phyloP scores from a whole-genome alignment of 1,140 invertebrate genomes.

The Mactra quadrangularis region DNA sequence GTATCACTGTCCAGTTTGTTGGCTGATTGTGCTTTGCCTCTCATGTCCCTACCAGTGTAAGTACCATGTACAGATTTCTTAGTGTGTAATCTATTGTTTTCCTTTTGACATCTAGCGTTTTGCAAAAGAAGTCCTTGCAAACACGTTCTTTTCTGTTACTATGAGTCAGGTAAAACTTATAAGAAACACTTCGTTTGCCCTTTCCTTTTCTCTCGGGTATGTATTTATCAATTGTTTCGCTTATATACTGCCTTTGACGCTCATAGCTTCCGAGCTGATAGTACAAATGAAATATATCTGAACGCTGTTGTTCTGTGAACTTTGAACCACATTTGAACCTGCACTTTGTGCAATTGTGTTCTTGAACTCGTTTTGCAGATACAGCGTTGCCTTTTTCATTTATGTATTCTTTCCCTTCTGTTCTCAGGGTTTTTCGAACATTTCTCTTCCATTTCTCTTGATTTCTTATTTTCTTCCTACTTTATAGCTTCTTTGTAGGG shows the following conservation, averaged over 20 bases:
- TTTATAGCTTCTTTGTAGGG: slow-evolving; percentile 11
- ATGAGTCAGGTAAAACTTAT: neutral
- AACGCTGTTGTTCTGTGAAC: neutral
- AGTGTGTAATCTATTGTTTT: slow-evolving; percentile 5
- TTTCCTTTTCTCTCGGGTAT: neutral
- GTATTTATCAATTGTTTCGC: neutral
- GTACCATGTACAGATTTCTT: neutral
- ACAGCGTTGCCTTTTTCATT: neutral
- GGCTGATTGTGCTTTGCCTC: neutral
- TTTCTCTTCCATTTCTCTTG: slow-evolving; percentile 8
- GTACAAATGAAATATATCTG: slow-evolving; percentile 28
- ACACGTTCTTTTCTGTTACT: neutral
- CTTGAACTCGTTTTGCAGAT: neutral
- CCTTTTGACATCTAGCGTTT: slow-evolving; percentile 7
- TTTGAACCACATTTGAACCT: slow-evolving; percentile 23
- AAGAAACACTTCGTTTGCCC: neutral
- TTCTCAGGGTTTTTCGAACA: slow-evolving; percentile 9
- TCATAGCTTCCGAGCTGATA: slow-evolving; percentile 12
- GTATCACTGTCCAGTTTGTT: neutral
- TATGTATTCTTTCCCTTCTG: neutral
- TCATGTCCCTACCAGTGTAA: neutral
- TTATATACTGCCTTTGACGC: slow-evolving; percentile 14
- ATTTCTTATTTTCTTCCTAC: slow-evolving; percentile 29
- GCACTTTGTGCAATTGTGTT: neutral
- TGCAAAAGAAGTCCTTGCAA: slow-evolving; percentile 5